Percentiles rank a stretch among this genome's conserved stretches.
Conservation (phyloP, 2,113 vertebrate genomes). For the Sus scrofa region T2T-Sscrofa CM000828.6:54481501-54482000, state of each 20-base stretch:
- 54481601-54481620: not conserved
- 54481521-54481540: not conserved
- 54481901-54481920: no score
- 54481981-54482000: no score
- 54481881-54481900: no score
- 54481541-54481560: not conserved
- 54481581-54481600: not conserved
- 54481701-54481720: not conserved
- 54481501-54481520: not conserved
- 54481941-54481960: no score
- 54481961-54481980: no score
- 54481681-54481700: not conserved
- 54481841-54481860: no score
- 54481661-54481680: not conserved
- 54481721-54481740: not conserved
- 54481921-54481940: no score
- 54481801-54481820: no score
- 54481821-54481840: no score
- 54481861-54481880: no score
- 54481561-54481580: not conserved
- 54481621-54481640: not conserved
- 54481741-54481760: not conserved
- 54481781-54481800: not conserved
- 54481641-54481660: not conserved
- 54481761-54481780: not conserved